Percentiles rank a stretch among this genome's conserved stretches.
phyloP scores from a whole-genome alignment of 2,888 invertebrate species.

The Andrena praecox region DNA sequence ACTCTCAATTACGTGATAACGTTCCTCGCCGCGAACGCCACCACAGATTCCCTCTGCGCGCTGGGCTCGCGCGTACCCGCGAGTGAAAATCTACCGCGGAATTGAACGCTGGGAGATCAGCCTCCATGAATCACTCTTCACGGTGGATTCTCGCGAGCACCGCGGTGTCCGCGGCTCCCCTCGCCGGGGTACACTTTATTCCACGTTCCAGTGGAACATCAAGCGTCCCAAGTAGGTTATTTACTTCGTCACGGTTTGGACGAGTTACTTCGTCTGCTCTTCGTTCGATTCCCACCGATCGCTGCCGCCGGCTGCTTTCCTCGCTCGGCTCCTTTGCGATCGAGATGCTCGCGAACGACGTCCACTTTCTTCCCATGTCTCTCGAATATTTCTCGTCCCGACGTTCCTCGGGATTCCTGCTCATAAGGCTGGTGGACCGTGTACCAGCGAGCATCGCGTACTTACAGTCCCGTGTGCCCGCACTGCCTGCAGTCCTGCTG shows the following conservation, averaged over 20 bases:
- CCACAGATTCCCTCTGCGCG: conserved; percentile 27
- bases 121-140: background rate
- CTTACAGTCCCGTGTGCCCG: conserved; percentile 66
- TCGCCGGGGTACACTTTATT: background rate
- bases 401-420: background rate
- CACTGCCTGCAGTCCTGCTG: conserved; percentile 73
- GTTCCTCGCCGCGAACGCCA: conserved; percentile 66
- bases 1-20: conserved; percentile 82
- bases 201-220: background rate
- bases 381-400: conserved; percentile 29
- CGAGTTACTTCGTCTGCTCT: conserved; percentile 1
- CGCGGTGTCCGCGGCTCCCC: background rate
- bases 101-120: conserved; percentile 1
- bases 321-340: conserved; percentile 14
- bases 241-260: conserved; percentile 12
- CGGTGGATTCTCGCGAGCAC: background rate
- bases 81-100: conserved; percentile 3
- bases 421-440: background rate
- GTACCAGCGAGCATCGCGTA: background rate
- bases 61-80: background rate
- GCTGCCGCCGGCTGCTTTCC: conserved; percentile 27
- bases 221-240: conserved; percentile 13
- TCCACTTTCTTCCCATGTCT: conserved; percentile 34
- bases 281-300: conserved; percentile 14
- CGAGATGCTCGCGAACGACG: background rate